Evolutionary conservation across 2,797 vertebrate species (phyloP), one percentile per base, ranked within the genome.

Genomic region (Crypturellus tataupa): DNA sequence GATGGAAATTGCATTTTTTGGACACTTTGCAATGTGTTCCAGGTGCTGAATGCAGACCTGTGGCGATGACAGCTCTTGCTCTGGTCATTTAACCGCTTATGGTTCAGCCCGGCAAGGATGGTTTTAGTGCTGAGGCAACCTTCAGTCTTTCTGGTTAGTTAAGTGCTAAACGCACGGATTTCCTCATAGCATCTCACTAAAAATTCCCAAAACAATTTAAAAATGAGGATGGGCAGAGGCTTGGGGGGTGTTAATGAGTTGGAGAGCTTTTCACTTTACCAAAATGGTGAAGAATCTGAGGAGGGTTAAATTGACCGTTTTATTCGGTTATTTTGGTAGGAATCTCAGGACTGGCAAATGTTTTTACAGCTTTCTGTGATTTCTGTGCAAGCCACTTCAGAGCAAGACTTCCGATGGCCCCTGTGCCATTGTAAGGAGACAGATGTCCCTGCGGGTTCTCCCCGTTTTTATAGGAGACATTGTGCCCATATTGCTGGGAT

Each of bases 1-100:
- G 63, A 17, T 51, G 35, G 21, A 15, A 31, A 37, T 37, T 25
- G 59, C 6, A 23, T 35, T 53, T 53, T 55, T 58, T 9, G 20
- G 20, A 23, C 46, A 23, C 46, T 47, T 47, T 17, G n/a, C 9
- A 19, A 51, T 49, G 8, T 1, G 2, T 19, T 35, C 5, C 3
- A 1, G 62, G 3, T 12, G 44, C 71, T 59, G 44, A 64, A 46
- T 2, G 29, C 29, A 2, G 20, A 24, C 19, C 1, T 0, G 33
- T 17, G 29, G 81, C 29, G 20, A 67, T 1, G 12, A 42, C 51
- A 12, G 33, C 10, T 11, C 51, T 33, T 1, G 1, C 51, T 35
- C 19, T 47, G 23, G 9, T 7, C 58, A 47, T 64, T 55, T n/a
- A 5, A 6, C 20, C 27, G 6, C n/a, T 55, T 47, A 5, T 9